Evolutionary conservation across 2,797 vertebrate species (phyloP).

Genomic region (Okamejei kenojei): DNA sequence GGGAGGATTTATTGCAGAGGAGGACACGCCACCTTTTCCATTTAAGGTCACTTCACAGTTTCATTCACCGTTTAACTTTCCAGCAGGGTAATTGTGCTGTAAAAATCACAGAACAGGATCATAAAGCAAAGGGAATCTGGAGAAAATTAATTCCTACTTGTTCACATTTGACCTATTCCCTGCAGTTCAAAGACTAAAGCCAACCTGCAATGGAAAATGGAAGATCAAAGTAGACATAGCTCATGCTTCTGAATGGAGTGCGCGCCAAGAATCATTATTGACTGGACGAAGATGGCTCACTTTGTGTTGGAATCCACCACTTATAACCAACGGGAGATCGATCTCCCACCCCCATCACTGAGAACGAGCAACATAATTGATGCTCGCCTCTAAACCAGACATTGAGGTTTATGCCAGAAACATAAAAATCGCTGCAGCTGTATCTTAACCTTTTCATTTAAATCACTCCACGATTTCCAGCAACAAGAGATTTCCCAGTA

Average conservation of each 20-base stretch:
- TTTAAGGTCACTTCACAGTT: conserved; percentile 9
- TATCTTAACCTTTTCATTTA: neutral
- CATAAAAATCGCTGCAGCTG: neutral
- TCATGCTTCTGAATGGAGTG: neutral
- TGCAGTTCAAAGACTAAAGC: neutral
- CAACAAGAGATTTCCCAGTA: neutral
- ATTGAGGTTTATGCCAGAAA: neutral
- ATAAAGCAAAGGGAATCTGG: neutral
- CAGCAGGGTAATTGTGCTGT: neutral
- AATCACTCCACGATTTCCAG: conserved; percentile 4
- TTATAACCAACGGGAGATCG: neutral
- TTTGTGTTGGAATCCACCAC: neutral
- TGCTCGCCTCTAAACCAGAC: neutral
- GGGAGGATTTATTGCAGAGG: neutral
- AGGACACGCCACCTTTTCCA: neutral
- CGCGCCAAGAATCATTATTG: neutral
- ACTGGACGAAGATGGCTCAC: neutral
- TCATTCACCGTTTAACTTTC: neutral
- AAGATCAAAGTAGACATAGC: neutral
- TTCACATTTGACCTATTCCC: neutral
- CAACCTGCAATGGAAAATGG: neutral
- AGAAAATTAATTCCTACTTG: neutral
- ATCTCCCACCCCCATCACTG: neutral
- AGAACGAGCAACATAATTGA: neutral
- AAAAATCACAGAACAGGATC: neutral